A percentile compares a stretch with the other conserved stretches of the same genome.
These are phyloP conservation scores for Spodoptera exigua DNA, from an alignment of 2,888 invertebrate species.

Conservation along the genomic window DNA sequence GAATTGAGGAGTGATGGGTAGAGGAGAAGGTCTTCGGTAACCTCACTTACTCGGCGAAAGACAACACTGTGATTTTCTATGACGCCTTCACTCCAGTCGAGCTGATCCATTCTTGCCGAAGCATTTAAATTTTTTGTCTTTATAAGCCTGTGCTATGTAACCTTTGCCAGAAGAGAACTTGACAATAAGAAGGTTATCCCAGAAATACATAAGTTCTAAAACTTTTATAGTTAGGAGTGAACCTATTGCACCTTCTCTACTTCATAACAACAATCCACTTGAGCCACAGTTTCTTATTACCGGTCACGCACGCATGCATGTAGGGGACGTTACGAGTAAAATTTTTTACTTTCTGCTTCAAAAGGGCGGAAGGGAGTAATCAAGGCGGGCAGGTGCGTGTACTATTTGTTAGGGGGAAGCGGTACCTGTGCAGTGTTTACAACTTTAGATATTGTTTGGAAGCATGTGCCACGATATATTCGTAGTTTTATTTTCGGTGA, in stretches of 20 bases:
- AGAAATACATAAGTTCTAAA: no score
- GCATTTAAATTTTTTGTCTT: no score
- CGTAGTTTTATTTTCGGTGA: neutral
- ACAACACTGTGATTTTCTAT: no score
- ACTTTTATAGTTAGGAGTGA: neutral
- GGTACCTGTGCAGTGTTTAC: constrained; percentile 31
- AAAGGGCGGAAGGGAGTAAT: constrained; percentile 72
- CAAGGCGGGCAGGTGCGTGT: constrained; percentile 67
- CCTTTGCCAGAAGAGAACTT: no score
- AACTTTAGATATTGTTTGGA: constrained; percentile 22
- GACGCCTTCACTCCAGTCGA: no score
- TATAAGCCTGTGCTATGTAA: no score
- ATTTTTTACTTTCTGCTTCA: constrained; percentile 45
- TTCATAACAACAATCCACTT: constrained; percentile 15
- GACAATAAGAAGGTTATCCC: no score
- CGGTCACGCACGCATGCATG: constrained; percentile 64
- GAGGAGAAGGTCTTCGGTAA: no score
- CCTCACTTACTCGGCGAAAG: no score
- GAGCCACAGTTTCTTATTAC: constrained; percentile 55
- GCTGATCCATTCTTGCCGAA: no score
- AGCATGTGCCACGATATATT: neutral
- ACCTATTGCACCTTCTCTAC: constrained; percentile 13
- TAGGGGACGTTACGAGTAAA: constrained; percentile 55
- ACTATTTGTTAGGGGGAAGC: constrained; percentile 46
- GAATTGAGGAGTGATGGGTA: no score